A percentile compares a stretch with the other conserved stretches of the same genome.
Conservation (phyloP, 2,113 vertebrate genomes). For the Salvelinus namaycush region DNA sequence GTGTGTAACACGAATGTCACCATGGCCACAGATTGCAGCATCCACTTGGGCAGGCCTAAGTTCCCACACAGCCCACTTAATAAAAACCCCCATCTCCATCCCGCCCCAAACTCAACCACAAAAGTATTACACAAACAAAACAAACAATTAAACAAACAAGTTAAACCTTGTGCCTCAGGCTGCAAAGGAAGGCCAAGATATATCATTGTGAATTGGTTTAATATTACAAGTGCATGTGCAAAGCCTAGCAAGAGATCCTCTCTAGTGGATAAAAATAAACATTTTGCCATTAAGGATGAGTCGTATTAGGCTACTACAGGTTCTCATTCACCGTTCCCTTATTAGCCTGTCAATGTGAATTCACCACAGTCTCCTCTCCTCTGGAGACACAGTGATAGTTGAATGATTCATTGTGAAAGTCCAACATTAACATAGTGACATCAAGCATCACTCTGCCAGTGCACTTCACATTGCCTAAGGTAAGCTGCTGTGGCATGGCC, state of each 20-base stretch:
- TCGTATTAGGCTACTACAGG: too few species aligned
- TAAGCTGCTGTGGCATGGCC: constrained; percentile 19
- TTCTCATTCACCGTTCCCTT: not conserved
- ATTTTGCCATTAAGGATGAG: not conserved
- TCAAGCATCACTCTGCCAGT: constrained; percentile 39
- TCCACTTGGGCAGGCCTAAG: not conserved
- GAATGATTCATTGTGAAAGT: constrained; percentile 8
- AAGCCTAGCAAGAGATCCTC: not conserved
- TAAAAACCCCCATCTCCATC: constrained; percentile 2
- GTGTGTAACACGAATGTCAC: constrained; percentile 8
- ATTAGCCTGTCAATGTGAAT: constrained; percentile 1
- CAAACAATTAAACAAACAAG: not conserved
- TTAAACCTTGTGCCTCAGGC: not conserved
- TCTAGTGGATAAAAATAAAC: not conserved
- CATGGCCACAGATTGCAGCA: constrained; percentile 40
- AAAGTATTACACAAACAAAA: not conserved
- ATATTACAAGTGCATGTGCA: not conserved
- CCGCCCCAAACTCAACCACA: not conserved
- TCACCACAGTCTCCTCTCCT: constrained; percentile 6
- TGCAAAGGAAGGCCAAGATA: too few species aligned
- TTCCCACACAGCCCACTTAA: not conserved
- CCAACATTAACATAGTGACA: constrained; percentile 40
- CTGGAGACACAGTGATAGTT: not conserved
- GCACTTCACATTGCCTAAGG: constrained; percentile 20
- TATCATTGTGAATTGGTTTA: not conserved